A percentile compares a stretch with the other conserved stretches of the same genome.
These are phyloP conservation scores for Terebella lapidaria DNA, from an alignment of 2,888 invertebrate genomes.

Conservation along the genomic window DNA sequence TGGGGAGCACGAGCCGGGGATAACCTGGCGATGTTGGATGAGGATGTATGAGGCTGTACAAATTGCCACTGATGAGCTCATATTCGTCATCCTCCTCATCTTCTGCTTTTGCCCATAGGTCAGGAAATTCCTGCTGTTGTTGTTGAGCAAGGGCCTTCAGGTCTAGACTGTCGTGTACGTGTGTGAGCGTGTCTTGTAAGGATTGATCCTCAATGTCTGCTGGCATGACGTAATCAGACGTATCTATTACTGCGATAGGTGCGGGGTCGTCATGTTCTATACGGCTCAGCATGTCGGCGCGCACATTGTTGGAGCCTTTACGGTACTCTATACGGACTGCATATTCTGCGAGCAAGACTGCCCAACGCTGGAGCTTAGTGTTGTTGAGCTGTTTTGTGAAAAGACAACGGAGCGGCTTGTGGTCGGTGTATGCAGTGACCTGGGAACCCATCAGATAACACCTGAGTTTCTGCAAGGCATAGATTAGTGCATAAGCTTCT, in stretches of 20 bases:
- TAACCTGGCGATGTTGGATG: neutral
- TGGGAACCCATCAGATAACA: neutral
- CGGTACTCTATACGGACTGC: neutral
- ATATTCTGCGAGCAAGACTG: neutral
- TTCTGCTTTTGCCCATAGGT: no score
- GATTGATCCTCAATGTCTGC: neutral
- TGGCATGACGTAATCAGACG: neutral
- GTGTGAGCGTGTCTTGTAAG: neutral
- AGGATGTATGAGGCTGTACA: neutral
- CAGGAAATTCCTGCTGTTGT: neutral
- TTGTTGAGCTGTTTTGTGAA: constrained; percentile 1
- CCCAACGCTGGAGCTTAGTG: constrained; percentile 3
- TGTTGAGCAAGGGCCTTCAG: neutral
- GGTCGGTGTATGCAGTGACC: neutral
- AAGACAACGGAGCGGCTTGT: neutral
- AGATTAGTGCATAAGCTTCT: no score
- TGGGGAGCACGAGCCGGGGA: neutral
- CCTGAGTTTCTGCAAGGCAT: neutral
- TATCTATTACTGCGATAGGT: neutral
- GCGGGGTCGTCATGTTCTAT: neutral
- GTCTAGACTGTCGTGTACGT: neutral
- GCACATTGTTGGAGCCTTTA: neutral
- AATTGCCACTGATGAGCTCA: neutral
- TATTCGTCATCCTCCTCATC: neutral
- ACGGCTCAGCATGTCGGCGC: neutral